Base-by-base conservation (phyloP, 2,113 vertebrate genomes). In the Oncorhynchus tshawytscha region DNA sequence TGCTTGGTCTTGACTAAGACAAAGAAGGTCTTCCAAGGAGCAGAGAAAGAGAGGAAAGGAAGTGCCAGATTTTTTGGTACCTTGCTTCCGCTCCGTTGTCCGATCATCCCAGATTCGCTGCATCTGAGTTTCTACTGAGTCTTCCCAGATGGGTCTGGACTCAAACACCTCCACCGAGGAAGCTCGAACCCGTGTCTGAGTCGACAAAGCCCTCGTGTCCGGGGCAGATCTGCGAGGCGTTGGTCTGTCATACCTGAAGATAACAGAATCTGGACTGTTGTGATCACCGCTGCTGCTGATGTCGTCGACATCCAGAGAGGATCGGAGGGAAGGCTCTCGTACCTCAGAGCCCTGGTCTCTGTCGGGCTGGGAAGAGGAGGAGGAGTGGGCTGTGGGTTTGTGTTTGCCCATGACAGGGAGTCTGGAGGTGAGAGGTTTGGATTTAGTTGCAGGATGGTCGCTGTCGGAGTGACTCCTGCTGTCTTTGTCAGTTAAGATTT, bases 81-180 rank as follows among this genome's bases (percentile, higher is more conserved):
- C 98, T 99, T 96, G 90, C 92, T 83, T 86, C 91, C 77, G 93
- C 82, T 96, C 93, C 95, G 95, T 92, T 93, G 92, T 92, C 94
- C 93, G 95, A 88, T 97, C 96, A 88, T 95, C 96, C 92, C 91
- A 93, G 94, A 97, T 94, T 95, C 94, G 95, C 92, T 97, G 95
- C 94, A 96, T 97, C 95, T 97, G 96, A 94, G 96, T 98, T 95
- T 97, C 97, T 93, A 98, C 91, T 74, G 93, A 95, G 92, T 96
- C 95, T 91, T 99, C 96, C 96, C 95, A 96, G 90, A 95, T 93
- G 88, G 95, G 94, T 91, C 95, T 96, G 86, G 93, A 94, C 92
- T 97, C 95, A 97, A 98, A 97, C 87, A 96, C 93, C 93, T 98
- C 96, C 88, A 94, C 87, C 90, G 94, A 91, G 82, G 93, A 92